These are phyloP conservation scores for Anneissia japonica DNA, from an alignment of 35 echinoderm and acorn worm species.

Conservation along the genomic window DNA sequence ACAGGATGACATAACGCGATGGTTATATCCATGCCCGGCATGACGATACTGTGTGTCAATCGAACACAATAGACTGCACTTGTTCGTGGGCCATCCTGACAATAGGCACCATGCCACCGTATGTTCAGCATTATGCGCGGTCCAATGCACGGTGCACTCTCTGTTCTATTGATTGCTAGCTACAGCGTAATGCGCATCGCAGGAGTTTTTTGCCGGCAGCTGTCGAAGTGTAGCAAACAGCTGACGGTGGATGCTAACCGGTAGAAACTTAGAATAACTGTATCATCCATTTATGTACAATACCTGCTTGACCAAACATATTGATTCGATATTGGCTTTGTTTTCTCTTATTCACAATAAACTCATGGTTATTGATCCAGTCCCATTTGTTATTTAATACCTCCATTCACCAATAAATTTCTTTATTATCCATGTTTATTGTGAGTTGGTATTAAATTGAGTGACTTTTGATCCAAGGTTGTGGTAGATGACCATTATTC, in stretches of 20 bases:
- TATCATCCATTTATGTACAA: not conserved
- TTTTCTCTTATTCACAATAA: not conserved
- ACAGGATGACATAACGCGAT: no score
- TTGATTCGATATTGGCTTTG: not conserved
- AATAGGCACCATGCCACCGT: not conserved
- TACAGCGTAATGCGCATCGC: no score
- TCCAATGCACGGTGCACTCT: not conserved
- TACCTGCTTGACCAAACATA: not conserved
- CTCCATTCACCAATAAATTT: not conserved
- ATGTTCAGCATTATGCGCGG: not conserved
- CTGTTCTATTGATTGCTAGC: not conserved
- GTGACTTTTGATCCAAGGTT: no score
- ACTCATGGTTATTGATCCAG: not conserved
- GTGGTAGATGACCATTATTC: no score
- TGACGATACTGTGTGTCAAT: not conserved
- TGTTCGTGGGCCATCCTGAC: not conserved
- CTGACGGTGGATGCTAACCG: not conserved
- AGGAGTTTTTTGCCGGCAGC: not conserved
- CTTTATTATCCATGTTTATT: not conserved
- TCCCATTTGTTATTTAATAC: not conserved
- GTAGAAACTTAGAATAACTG: no score
- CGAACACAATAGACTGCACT: not conserved
- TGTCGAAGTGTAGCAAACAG: not conserved
- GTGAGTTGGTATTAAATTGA: no score
- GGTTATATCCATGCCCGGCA: not conserved